A percentile compares a stretch with the other conserved stretches of the same genome.
phyloP scores from a whole-genome alignment of 2,797 vertebrate genomes.

The Dallia pectoralis region DNA sequence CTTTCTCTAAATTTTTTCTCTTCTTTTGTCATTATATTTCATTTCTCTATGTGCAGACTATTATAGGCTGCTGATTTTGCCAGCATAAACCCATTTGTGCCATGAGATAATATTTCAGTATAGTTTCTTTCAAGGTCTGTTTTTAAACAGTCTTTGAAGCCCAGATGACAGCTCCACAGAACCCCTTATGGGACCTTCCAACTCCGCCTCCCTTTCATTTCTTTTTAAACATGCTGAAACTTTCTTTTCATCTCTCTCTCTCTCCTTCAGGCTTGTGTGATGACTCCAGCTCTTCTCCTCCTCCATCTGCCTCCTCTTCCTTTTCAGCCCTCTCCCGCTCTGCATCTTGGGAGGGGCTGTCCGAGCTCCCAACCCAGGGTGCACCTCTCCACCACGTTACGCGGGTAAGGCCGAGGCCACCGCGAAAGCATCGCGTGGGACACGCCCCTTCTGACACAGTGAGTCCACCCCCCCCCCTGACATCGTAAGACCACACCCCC shows the following conservation, averaged over 20 bases:
- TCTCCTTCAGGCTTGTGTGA: constrained; percentile 67
- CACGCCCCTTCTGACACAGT: constrained; percentile 68
- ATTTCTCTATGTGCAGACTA: constrained; percentile 25
- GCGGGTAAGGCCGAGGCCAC: constrained; percentile 83
- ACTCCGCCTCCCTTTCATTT: not conserved
- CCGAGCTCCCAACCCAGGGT: constrained; percentile 88
- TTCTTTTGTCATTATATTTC: constrained; percentile 14
- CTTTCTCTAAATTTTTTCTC: not conserved
- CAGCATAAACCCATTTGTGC: constrained; percentile 20
- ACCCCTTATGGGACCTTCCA: constrained; percentile 12
- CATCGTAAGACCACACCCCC: no score
- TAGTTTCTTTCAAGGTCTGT: not conserved
- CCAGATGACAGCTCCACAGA: constrained; percentile 22
- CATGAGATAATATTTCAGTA: constrained; percentile 15
- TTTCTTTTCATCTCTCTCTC: constrained; percentile 19
- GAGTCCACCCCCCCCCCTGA: no score
- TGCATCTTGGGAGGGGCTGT: constrained; percentile 86
- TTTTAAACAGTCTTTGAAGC: constrained; percentile 10
- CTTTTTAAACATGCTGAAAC: not conserved
- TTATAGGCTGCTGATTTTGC: constrained; percentile 40
- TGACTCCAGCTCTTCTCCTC: constrained; percentile 69
- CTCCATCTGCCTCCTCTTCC: constrained; percentile 71
- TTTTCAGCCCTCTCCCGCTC: constrained; percentile 74
- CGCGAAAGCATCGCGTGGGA: constrained; percentile 75
- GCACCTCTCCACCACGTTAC: constrained; percentile 86